Conservation (phyloP, 2,113 vertebrate genomes). For the Catharus minimus region DNA sequence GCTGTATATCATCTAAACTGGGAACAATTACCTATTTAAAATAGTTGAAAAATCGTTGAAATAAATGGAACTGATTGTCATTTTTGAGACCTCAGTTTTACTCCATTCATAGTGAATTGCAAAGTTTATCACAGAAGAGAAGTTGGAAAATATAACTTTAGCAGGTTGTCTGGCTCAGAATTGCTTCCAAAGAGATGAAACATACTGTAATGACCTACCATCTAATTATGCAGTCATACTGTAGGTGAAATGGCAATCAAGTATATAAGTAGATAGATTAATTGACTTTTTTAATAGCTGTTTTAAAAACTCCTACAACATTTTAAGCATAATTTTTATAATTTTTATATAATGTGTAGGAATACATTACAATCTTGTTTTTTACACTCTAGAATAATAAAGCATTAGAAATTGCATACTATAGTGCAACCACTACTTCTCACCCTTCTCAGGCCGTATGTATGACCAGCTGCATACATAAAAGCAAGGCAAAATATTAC, state of each 20-base stretch:
- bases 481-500: not conserved
- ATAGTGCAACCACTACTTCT: not conserved
- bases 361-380: not conserved
- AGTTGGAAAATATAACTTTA: not conserved
- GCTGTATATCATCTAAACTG: slow-evolving; percentile 81
- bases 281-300: not conserved
- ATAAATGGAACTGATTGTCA: not conserved
- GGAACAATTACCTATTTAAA: slow-evolving; percentile 80
- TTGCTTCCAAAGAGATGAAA: not conserved
- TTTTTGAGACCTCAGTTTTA: not conserved
- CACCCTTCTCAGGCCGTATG: rapidly evolving
- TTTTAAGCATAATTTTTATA: not conserved
- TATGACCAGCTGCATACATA: not conserved
- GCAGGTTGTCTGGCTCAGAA: not conserved
- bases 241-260: not conserved
- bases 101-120: not conserved
- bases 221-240: not conserved
- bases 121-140: not conserved
- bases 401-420: not conserved
- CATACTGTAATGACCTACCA: not conserved
- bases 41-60: not conserved
- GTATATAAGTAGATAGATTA: not conserved
- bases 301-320: not conserved
- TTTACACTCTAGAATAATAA: not conserved
- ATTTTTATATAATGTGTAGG: not conserved